Conservation (phyloP, 2,888 invertebrate genomes). For the Julus scandinavius region DNA sequence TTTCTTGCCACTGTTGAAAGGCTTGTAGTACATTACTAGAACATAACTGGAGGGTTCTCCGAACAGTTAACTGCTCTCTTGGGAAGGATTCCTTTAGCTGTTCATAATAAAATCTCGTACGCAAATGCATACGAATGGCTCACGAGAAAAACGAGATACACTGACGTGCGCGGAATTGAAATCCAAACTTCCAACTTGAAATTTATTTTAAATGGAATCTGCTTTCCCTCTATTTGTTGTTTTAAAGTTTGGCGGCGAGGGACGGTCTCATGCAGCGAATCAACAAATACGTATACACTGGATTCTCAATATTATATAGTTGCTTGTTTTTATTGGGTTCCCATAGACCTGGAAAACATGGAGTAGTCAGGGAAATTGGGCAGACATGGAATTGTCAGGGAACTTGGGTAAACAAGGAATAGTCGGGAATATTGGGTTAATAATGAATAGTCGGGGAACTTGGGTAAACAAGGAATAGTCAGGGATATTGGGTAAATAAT, state of each 20-base stretch:
- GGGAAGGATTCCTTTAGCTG: background rate
- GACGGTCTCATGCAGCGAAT: too few relatives aligned
- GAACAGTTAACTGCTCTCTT: conserved; percentile 22
- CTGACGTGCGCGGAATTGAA: background rate
- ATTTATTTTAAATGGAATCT: background rate
- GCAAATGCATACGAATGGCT: background rate
- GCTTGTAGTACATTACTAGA: conserved; percentile 17
- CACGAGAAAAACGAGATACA: background rate
- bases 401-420: too few relatives aligned
- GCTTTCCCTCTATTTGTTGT: background rate
- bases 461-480: too few relatives aligned
- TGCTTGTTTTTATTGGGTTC: too few relatives aligned
- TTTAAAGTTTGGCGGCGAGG: background rate
- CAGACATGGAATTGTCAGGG: too few relatives aligned
- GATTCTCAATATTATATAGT: too few relatives aligned
- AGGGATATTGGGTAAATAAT: too few relatives aligned
- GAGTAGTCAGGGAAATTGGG: too few relatives aligned
- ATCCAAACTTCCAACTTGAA: background rate
- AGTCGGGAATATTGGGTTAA: too few relatives aligned
- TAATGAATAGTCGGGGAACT: too few relatives aligned
- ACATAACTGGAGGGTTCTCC: conserved; percentile 5
- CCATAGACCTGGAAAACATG: too few relatives aligned
- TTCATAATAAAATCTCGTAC: background rate
- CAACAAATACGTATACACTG: too few relatives aligned
- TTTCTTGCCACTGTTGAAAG: conserved; percentile 23